Evolutionary conservation across 2,113 vertebrate species (phyloP).

Genomic region (Ceyx cyanopectus): DNA sequence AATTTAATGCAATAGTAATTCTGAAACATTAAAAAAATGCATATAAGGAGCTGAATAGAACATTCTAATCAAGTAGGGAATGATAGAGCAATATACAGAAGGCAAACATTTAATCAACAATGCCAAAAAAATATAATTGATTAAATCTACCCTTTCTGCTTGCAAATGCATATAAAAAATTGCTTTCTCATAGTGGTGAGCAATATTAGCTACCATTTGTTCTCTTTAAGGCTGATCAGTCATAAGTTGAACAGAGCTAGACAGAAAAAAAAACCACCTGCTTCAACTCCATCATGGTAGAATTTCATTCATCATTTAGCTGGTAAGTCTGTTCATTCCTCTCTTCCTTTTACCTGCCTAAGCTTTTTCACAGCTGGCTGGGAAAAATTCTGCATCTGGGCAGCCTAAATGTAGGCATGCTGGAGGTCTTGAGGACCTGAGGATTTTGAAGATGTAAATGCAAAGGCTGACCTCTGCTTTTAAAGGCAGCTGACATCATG

Average conservation of each 20-base stretch:
- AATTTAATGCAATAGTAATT: conserved; percentile 39
- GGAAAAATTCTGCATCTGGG: neutral
- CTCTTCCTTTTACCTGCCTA: neutral
- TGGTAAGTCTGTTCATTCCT: neutral
- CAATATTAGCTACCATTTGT: neutral
- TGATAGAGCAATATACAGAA: neutral
- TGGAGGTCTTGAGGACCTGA: neutral
- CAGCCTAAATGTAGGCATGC: neutral
- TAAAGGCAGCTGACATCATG: neutral
- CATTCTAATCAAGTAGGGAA: neutral
- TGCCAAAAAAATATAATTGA: neutral
- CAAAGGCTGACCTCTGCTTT: neutral
- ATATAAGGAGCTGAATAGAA: neutral
- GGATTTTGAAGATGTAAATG: neutral
- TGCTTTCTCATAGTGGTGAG: neutral
- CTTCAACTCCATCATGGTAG: neutral
- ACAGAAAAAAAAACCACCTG: neutral
- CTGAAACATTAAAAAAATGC: conserved; percentile 6
- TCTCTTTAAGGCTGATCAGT: neutral
- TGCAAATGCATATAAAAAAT: neutral
- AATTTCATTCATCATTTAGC: neutral
- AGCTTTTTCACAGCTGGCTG: neutral
- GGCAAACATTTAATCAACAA: neutral
- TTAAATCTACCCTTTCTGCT: neutral
- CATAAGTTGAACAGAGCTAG: neutral